Base-by-base conservation (phyloP, 2,888 invertebrate species). In the Uropetala carovei region DNA sequence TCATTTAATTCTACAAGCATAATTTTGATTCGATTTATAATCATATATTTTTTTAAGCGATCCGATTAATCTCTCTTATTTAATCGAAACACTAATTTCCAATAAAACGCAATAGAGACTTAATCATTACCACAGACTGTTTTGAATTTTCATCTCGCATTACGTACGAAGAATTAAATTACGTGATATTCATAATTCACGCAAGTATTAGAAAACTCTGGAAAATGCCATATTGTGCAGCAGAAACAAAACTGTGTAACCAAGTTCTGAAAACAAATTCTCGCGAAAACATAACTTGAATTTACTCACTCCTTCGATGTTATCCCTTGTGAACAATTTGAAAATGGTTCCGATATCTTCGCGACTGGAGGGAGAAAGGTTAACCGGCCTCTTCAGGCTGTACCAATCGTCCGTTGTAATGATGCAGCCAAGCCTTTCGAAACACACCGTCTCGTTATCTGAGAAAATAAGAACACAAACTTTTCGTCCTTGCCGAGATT, bases 291-390 rank as follows among this genome's bases (percentile, higher is more conserved):
- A 43, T 5, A 43, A 43, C 43, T 43, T 43, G 92, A 75, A 56
- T 93, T 86, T 22, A 92, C 59, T 82, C 91, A 92, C 11, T 93
- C 93, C 92, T 93, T 93, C 93, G 59, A 93, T 93, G 86, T 92
- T 59, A 92, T 92, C 92, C 93, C 93, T 68, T n/a, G 92, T 86
- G 94, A 92, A 95, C 18, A 94, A 93, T 91, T 95, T 91, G 93
- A 95, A 95, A 81, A 95, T 94, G 1, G 95, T 95, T 93, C 95
- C 95, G 92, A 95, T 95, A 8, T 94, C 94, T 93, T 95, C 94
- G 60, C 95, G 93, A 85, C 94, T 94, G n/a, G 94, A 92, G 0
- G 95, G 95, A 93, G 94, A 94, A 57, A 95, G 93, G 93, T 95
- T 95, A 22, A 94, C 93, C 5, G 95, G 95, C 85, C 95, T 94